These are phyloP conservation scores for Netelia virgata DNA, from an alignment of 2,888 invertebrate genomes.

Conservation along the genomic window DNA sequence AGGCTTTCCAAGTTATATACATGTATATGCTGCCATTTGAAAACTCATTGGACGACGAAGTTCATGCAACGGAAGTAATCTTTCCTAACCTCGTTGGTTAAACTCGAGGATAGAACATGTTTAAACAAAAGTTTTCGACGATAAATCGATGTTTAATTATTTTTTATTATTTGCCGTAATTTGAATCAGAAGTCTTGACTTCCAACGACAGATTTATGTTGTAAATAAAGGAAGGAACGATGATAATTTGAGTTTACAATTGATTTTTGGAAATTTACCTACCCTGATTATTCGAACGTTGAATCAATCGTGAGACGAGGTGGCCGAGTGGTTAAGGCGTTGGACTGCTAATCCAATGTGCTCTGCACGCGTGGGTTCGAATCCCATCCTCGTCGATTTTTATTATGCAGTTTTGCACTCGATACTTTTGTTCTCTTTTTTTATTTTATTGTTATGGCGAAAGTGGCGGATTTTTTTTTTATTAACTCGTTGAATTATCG, in stretches of 20 bases:
- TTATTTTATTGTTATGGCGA: neutral
- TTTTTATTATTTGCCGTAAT: neutral
- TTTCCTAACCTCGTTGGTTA: neutral
- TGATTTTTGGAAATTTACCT: neutral
- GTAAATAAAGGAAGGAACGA: neutral
- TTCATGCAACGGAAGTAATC: neutral
- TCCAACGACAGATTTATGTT: no score
- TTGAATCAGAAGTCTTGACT: neutral
- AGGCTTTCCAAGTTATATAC: neutral
- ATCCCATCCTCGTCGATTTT: conserved; percentile 74
- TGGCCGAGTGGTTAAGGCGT: conserved; percentile 85
- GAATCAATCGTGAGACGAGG: conserved; percentile 48
- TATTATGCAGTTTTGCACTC: neutral
- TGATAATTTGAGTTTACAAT: neutral
- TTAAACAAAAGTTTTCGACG: neutral
- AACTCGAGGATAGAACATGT: neutral
- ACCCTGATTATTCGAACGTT: neutral
- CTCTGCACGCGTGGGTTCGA: conserved; percentile 85
- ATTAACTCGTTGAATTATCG: conserved; percentile 12
- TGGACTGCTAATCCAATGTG: conserved; percentile 86
- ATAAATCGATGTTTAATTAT: neutral
- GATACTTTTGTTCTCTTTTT: neutral
- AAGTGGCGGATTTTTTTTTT: neutral
- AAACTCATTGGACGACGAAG: neutral
- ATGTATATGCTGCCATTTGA: neutral